Conservation (phyloP, 2,888 invertebrate genomes). For the Odontomyia ornata region DNA sequence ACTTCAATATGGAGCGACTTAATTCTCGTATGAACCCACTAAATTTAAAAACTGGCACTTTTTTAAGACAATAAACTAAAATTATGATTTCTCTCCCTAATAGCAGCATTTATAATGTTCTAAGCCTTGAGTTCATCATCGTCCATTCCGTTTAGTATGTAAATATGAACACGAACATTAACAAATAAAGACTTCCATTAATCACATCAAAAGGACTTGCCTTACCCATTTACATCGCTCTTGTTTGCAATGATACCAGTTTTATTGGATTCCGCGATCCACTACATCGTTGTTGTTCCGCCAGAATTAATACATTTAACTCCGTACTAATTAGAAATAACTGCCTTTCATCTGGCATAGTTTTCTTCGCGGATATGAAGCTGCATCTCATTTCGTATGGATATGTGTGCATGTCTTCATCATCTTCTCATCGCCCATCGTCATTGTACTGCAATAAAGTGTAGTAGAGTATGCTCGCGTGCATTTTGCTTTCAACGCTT, state of each 20-base stretch:
- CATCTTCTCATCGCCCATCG: conserved; percentile 7
- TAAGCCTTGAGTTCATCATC: neutral
- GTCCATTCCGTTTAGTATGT: neutral
- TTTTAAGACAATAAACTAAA: too few species aligned
- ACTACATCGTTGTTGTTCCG: neutral
- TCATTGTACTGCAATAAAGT: neutral
- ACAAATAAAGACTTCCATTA: conserved; percentile 4
- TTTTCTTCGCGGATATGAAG: neutral
- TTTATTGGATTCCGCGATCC: neutral
- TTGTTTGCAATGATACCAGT: conserved; percentile 7
- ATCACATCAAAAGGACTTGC: neutral
- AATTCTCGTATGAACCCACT: too few species aligned
- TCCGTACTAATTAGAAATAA: conserved; percentile 21
- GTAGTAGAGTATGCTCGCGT: conserved; percentile 1
- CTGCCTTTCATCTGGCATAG: conserved; percentile 6
- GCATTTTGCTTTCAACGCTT: conserved; percentile 43
- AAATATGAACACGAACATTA: neutral
- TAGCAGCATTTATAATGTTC: neutral
- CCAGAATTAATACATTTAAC: conserved; percentile 13
- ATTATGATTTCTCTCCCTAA: too few species aligned
- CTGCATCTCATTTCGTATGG: neutral
- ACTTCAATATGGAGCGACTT: too few species aligned
- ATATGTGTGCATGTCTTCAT: conserved; percentile 17
- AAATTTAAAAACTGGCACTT: too few species aligned
- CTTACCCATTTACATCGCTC: neutral